These are phyloP conservation scores for Platyura marginata DNA, from an alignment of 1,140 invertebrate genomes.

Conservation along the genomic window DNA sequence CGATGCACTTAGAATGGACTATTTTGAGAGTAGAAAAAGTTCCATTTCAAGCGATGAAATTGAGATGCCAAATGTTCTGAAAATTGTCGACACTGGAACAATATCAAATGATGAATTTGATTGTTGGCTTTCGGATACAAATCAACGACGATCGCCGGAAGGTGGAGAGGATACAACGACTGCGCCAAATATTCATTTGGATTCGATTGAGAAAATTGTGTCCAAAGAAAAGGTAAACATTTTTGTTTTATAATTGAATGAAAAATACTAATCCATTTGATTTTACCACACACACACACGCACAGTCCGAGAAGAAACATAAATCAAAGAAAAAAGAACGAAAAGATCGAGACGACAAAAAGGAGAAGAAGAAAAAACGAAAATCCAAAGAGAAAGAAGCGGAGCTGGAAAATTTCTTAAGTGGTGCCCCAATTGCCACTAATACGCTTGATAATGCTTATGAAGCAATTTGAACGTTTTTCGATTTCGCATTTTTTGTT, in stretches of 20 bases:
- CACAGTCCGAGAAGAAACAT: neutral
- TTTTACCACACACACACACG: too few species aligned
- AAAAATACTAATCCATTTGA: neutral
- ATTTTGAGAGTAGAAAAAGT: neutral
- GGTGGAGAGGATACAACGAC: conserved; percentile 11
- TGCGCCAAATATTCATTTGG: neutral
- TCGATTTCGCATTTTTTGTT: neutral
- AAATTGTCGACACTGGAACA: conserved; percentile 6
- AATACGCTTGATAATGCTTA: neutral
- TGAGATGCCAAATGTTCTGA: conserved; percentile 7
- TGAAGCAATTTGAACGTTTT: neutral
- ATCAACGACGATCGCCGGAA: conserved; percentile 28
- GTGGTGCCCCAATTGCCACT: neutral
- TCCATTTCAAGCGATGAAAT: conserved; percentile 4
- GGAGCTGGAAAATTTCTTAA: conserved; percentile 2
- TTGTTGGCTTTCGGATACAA: conserved; percentile 24
- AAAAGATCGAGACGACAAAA: conserved; percentile 1
- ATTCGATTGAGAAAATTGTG: neutral
- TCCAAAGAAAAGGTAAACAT: neutral
- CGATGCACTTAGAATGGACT: neutral
- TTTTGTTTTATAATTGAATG: neutral
- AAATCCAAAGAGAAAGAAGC: neutral
- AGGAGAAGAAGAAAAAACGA: conserved; percentile 3
- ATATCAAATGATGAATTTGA: conserved; percentile 4
- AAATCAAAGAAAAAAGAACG: neutral